Percentiles rank a stretch among this genome's conserved stretches.
Conservation (phyloP, 2,797 vertebrate species). For the Urophycis tenuis region DNA sequence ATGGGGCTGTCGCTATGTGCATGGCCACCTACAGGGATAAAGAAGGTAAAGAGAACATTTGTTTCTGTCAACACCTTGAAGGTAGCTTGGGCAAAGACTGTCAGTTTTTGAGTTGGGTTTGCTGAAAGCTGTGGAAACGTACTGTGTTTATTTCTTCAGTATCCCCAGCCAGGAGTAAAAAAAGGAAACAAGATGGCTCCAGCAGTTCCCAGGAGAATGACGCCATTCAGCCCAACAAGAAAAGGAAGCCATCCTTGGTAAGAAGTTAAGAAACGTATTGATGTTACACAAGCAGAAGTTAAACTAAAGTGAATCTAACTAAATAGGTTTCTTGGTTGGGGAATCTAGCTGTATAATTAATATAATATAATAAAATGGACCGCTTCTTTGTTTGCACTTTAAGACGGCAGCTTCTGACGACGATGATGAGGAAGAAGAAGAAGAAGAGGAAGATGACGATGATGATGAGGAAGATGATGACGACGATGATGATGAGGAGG, state of each 20-base stretch:
- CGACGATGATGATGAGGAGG: constrained; percentile 47
- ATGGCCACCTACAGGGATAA: constrained; percentile 68
- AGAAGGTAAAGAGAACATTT: constrained; percentile 57
- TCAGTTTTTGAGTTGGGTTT: not conserved
- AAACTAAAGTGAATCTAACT: too few relatives aligned
- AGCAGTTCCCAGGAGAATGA: constrained; percentile 59
- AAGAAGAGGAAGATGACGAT: constrained; percentile 35
- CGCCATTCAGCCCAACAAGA: constrained; percentile 55
- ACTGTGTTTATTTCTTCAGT: not conserved
- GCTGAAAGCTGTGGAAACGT: not conserved
- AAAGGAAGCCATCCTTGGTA: constrained; percentile 56
- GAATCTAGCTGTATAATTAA: not conserved
- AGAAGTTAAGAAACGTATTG: constrained; percentile 11
- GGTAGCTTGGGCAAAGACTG: not conserved
- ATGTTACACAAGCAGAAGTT: not conserved
- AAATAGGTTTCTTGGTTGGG: not conserved
- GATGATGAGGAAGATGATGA: constrained; percentile 46
- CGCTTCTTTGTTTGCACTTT: not conserved
- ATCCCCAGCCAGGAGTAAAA: constrained; percentile 49
- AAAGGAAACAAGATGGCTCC: constrained; percentile 71
- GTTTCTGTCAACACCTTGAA: not conserved
- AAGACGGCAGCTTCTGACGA: constrained; percentile 57
- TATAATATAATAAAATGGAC: too few relatives aligned
- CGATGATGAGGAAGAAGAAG: not conserved
- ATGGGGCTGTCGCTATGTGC: constrained; percentile 78